Percentiles rank a stretch among this genome's conserved stretches.
Evolutionary conservation across 2,888 invertebrate species (phyloP).

Genomic region (Lepidocyrtoides sp.): DNA sequence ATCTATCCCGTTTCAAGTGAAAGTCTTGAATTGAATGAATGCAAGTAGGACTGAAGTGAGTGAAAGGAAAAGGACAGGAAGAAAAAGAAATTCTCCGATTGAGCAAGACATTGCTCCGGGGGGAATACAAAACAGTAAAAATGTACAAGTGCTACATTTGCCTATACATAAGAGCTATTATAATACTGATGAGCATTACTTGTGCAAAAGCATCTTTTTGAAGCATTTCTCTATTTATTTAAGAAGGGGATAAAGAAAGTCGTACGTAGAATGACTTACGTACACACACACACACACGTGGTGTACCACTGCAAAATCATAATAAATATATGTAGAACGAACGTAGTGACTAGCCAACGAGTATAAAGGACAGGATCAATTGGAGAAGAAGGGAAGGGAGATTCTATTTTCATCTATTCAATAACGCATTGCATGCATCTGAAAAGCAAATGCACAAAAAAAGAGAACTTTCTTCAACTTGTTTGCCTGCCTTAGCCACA

Average conservation of each 20-base stretch:
- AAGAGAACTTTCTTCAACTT: constrained; percentile 2
- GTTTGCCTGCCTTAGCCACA: constrained; percentile 24
- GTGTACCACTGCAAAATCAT: no score
- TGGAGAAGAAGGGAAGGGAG: not conserved
- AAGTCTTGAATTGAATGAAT: constrained; percentile 40
- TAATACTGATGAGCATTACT: not conserved
- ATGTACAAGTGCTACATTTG: not conserved
- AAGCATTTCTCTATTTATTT: not conserved
- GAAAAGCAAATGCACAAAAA: constrained; percentile 25
- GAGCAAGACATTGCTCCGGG: constrained; percentile 70
- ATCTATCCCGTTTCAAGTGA: not conserved
- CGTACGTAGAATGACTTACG: no score
- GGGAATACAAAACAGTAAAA: constrained; percentile 53
- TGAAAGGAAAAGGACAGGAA: constrained; percentile 23
- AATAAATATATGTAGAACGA: no score
- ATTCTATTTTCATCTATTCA: no score
- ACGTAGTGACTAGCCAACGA: no score
- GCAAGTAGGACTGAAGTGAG: constrained; percentile 17
- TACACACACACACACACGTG: no score
- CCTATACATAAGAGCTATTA: not conserved
- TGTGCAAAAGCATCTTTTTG: not conserved
- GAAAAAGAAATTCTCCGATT: constrained; percentile 59
- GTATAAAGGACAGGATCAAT: constrained; percentile 22
- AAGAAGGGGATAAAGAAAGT: no score
- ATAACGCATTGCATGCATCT: not conserved